Base-by-base conservation (phyloP, 2,113 vertebrate species). In the Archilochus colubris region DNA sequence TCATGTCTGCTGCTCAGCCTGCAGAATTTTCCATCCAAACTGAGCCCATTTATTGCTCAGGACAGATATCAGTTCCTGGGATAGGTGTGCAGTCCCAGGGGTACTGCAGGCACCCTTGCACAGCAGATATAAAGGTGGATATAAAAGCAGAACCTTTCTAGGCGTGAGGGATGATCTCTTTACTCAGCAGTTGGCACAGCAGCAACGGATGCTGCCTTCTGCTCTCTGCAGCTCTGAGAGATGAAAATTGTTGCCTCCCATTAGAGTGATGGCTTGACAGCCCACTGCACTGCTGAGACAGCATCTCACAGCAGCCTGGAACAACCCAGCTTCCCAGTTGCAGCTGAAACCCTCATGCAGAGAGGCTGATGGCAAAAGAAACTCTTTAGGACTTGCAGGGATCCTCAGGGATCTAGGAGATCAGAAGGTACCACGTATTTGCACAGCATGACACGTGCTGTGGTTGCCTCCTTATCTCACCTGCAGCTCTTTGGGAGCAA, bases 101-200 rank as follows among this genome's bases (percentile, higher is more conserved):
- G 64, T 63, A 36, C 40, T 3, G 0, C 43, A 50, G 83, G 30
- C 55, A 36, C 28, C 22, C 11, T 46, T 59, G 55, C 0, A 0
- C 64, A 75, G 77, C 38, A 57, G 55, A 51, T 68, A 38, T 55
- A 67, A 63, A 63, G 74, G 55, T 43, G 61, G 55, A 51, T 72
- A 38, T 51, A 70, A 63, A 63, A 78, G 61, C 46, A 78, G 57
- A 89, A 33, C 23, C 44, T 68, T 83, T 78, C 78, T 44, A 72
- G 21, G 31, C 11, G 1, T 75, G 69, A 82, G 55, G 53, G 50
- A 72, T 84, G 74, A 82, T 57, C 40, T 58, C 59, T 86, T 88
- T 79, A 48, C 81, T 82, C 87, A 80, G 88, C 74, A 82, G 78
- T 7, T 94, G 89, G 89, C 77, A 87, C 58, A 31, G 84, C 74